Evolutionary conservation across 2,797 vertebrate species (phyloP).

Genomic region (Xiphophorus birchmanni): DNA sequence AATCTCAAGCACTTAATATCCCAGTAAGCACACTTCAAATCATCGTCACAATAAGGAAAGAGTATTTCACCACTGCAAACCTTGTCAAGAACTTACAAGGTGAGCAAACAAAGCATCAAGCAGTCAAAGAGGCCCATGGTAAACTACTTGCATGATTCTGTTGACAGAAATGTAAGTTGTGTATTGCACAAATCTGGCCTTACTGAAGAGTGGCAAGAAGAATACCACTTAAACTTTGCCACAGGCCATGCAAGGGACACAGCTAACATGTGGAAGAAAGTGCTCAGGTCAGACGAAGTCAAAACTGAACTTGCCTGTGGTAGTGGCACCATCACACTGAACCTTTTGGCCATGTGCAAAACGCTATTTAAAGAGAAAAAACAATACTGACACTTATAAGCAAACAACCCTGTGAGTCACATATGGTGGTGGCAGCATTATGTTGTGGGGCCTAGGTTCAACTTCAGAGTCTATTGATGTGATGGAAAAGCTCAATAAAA

Average conservation of each 20-base stretch:
- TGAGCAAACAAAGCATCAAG: not conserved
- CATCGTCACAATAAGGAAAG: not conserved
- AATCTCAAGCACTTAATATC: not conserved
- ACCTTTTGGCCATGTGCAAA: not conserved
- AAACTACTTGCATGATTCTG: not conserved
- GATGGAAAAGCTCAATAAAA: not conserved
- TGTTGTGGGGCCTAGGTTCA: not conserved
- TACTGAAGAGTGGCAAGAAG: not conserved
- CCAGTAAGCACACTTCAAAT: not conserved
- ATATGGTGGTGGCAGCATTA: not conserved
- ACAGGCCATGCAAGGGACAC: not conserved
- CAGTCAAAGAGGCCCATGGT: not conserved
- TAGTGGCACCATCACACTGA: not conserved
- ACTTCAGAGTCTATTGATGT: not conserved
- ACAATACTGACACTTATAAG: not conserved
- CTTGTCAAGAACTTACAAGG: not conserved
- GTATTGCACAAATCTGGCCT: not conserved
- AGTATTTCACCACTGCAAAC: not conserved
- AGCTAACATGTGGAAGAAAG: not conserved
- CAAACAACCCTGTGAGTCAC: not conserved
- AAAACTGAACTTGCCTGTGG: not conserved
- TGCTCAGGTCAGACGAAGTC: no score
- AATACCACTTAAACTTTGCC: not conserved
- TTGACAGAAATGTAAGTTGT: not conserved
- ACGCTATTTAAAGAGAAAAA: not conserved